phyloP scores from a whole-genome alignment of 2,888 invertebrate genomes.

The Amphipoea lucens region DNA sequence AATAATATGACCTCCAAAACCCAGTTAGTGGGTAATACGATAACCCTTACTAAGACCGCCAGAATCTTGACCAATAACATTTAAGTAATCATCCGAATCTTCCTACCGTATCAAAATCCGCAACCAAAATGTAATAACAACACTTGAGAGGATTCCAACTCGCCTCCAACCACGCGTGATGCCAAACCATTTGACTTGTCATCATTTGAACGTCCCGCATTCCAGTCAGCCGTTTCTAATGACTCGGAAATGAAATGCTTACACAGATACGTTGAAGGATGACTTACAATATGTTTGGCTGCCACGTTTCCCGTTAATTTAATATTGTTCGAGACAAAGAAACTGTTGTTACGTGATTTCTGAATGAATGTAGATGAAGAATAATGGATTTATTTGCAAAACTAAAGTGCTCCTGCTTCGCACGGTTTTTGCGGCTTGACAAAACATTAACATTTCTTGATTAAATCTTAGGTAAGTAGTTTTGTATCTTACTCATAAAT shows the following conservation, averaged over 20 bases:
- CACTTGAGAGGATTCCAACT: slow-evolving; percentile 2
- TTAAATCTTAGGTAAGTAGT: not conserved
- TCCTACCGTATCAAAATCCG: not conserved
- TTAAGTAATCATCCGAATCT: not conserved
- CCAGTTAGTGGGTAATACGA: too few relatives aligned
- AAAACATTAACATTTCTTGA: not conserved
- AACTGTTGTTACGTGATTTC: not conserved
- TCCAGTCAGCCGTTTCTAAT: slow-evolving; percentile 23
- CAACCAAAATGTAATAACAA: slow-evolving; percentile 2
- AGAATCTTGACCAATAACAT: not conserved
- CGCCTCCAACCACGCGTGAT: slow-evolving; percentile 22
- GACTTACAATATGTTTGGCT: slow-evolving; percentile 13
- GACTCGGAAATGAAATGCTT: slow-evolving; percentile 41
- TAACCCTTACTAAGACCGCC: too few relatives aligned
- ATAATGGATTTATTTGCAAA: not conserved
- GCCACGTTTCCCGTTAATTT: slow-evolving; percentile 24
- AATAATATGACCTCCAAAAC: too few relatives aligned
- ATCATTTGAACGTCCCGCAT: slow-evolving; percentile 34
- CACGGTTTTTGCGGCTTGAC: not conserved
- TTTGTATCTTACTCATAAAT: not conserved
- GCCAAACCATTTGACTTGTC: slow-evolving; percentile 44
- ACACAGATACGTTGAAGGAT: slow-evolving; percentile 19
- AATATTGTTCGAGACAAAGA: not conserved
- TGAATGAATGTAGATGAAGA: not conserved
- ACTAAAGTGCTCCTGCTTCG: not conserved